Conservation (phyloP, 2,888 invertebrate species). For the Drosophila engyochracea region DNA sequence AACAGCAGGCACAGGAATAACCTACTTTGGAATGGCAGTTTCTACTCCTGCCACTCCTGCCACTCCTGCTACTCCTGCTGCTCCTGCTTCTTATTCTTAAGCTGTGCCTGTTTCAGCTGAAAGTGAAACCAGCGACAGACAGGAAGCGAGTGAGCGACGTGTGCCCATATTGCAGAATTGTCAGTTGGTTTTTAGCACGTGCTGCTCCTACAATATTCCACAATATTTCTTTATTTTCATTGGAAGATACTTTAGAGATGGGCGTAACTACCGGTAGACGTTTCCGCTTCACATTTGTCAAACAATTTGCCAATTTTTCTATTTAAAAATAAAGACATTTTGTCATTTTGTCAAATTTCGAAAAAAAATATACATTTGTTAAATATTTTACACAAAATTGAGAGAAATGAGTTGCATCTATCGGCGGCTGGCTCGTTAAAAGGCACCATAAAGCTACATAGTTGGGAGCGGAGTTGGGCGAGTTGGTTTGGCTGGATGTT, state of each 20-base stretch:
- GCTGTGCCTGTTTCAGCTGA: conserved; percentile 40
- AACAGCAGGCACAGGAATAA: conserved; percentile 58
- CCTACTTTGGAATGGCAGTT: conserved; percentile 55
- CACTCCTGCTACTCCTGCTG: conserved; percentile 6
- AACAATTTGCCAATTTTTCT: conserved; percentile 58
- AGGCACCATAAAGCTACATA: conserved; percentile 69
- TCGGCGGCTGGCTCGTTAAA: conserved; percentile 31
- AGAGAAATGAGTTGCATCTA: conserved; percentile 11
- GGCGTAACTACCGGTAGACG: conserved; percentile 41
- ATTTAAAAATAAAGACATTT: conserved; percentile 79
- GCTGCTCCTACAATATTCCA: conserved; percentile 15
- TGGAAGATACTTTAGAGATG: conserved; percentile 20
- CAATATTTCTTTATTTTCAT: conserved; percentile 16
- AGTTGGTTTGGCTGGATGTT: conserved; percentile 32
- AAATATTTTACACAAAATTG: conserved; percentile 36
- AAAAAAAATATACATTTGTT: conserved; percentile 23
- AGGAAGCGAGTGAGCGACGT: conserved; percentile 67
- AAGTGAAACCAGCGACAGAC: conserved; percentile 78
- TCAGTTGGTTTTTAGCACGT: conserved; percentile 30
- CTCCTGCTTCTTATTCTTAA: conserved; percentile 2
- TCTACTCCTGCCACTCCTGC: conserved; percentile 5
- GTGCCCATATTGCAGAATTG: conserved; percentile 42
- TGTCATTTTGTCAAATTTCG: conserved; percentile 53
- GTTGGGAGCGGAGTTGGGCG: conserved; percentile 47
- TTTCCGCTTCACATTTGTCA: conserved; percentile 49